Percentiles rank a stretch among this genome's conserved stretches.
phyloP scores from a whole-genome alignment of 1,140 invertebrate genomes.

The Gryllus bimaculatus region DNA sequence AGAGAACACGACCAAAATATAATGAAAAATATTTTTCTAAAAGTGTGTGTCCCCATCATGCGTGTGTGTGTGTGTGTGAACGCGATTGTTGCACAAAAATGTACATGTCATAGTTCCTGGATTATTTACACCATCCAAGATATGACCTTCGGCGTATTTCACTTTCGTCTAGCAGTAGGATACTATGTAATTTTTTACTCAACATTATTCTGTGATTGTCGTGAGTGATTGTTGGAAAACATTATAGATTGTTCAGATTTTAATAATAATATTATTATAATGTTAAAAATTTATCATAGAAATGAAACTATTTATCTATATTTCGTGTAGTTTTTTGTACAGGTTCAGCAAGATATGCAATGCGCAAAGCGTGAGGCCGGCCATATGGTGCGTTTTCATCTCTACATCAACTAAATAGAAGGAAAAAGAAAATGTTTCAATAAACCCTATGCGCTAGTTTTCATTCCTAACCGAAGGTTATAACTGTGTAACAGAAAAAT shows the following conservation, averaged over 20 bases:
- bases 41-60: not conserved
- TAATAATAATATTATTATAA: not conserved
- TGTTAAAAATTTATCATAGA: conserved; percentile 1
- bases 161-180: not conserved
- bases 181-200: not conserved
- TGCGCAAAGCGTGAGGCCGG: too few relatives aligned
- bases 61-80: not conserved
- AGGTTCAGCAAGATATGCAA: not conserved
- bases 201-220: not conserved
- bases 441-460: too few relatives aligned
- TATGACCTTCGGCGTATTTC: not conserved
- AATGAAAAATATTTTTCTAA: not conserved
- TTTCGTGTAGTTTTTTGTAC: not conserved
- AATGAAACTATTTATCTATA: not conserved
- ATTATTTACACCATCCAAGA: not conserved
- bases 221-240: not conserved
- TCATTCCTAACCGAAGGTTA: too few relatives aligned
- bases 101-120: not conserved
- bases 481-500: too few relatives aligned
- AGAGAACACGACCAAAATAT: not conserved
- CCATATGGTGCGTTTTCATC: too few relatives aligned
- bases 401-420: too few relatives aligned
- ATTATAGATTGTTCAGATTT: not conserved
- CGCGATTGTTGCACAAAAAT: not conserved
- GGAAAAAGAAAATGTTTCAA: too few relatives aligned